phyloP scores from a whole-genome alignment of 2,113 vertebrate species.

The Sorex araneus region DNA sequence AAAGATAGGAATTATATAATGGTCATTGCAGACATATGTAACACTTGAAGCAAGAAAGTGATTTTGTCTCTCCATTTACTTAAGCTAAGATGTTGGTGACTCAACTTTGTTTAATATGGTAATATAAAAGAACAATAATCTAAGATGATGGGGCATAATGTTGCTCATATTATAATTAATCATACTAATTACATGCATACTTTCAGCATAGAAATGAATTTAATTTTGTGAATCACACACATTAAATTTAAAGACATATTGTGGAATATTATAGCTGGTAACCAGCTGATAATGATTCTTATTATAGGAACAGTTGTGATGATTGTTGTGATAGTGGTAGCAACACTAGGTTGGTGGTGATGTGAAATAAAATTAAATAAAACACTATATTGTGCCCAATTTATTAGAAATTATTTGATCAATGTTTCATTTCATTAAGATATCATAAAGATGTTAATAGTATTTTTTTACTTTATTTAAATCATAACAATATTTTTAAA shows the following conservation, averaged over 20 bases:
- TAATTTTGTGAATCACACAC: slow-evolving; percentile 84
- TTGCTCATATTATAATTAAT: slow-evolving; percentile 75
- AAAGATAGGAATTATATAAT: slow-evolving; percentile 82
- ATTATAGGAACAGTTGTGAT: slow-evolving; percentile 79
- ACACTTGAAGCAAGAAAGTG: slow-evolving; percentile 69
- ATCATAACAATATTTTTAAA: slow-evolving; percentile 91
- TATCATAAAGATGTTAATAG: slow-evolving; percentile 91
- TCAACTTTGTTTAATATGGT: slow-evolving; percentile 81
- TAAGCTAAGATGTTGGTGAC: slow-evolving; percentile 80
- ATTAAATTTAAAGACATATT: slow-evolving; percentile 77
- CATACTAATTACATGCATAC: slow-evolving; percentile 68
- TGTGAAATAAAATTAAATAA: slow-evolving; percentile 81
- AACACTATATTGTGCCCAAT: slow-evolving; percentile 87
- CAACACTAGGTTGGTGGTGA: slow-evolving; percentile 64
- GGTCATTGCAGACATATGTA: slow-evolving; percentile 70
- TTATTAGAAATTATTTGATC: slow-evolving; percentile 88
- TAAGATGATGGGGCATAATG: slow-evolving; percentile 81
- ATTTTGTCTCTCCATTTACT: slow-evolving; percentile 70
- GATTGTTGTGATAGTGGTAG: slow-evolving; percentile 76
- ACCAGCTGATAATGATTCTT: slow-evolving; percentile 90
- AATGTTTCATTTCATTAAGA: slow-evolving; percentile 89
- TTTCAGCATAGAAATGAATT: slow-evolving; percentile 72
- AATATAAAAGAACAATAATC: slow-evolving; percentile 87
- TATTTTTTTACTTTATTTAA: slow-evolving; percentile 92
- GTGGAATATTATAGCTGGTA: slow-evolving; percentile 91